These are phyloP conservation scores for Chelonoidis abingdonii DNA, from an alignment of 2,113 vertebrate species.

Conservation along the genomic window DNA sequence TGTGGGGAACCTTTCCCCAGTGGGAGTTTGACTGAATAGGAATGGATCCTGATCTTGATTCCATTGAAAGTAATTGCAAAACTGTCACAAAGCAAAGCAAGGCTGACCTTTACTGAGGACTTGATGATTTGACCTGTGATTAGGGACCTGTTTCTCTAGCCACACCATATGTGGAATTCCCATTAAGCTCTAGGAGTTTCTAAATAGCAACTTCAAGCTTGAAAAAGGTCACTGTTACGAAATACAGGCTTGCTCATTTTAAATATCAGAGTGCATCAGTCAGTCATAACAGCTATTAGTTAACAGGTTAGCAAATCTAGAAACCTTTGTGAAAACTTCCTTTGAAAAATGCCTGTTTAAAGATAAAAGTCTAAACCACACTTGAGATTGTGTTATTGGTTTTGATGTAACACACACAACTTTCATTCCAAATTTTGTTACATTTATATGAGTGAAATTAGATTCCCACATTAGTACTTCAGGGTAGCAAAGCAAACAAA, in stretches of 20 bases:
- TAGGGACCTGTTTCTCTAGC: neutral
- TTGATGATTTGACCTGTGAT: neutral
- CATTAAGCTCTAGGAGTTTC: too few relatives aligned
- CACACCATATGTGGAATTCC: neutral
- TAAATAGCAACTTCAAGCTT: too few relatives aligned
- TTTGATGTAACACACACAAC: neutral
- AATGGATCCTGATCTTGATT: constrained; percentile 43
- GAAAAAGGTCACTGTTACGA: too few relatives aligned
- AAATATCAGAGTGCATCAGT: too few relatives aligned
- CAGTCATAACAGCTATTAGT: too few relatives aligned
- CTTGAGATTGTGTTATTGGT: neutral
- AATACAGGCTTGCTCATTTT: too few relatives aligned
- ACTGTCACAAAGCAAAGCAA: constrained; percentile 46
- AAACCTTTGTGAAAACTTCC: neutral
- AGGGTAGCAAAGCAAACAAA: too few relatives aligned
- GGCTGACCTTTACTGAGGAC: neutral
- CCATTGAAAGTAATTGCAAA: constrained; percentile 55
- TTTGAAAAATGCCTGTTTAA: neutral
- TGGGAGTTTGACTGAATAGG: constrained; percentile 42
- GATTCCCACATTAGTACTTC: too few relatives aligned
- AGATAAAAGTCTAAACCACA: neutral
- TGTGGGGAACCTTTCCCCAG: constrained; percentile 45
- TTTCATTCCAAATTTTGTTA: neutral
- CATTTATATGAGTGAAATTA: too few relatives aligned
- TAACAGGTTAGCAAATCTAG: too few relatives aligned